A percentile compares a stretch with the other conserved stretches of the same genome.
Conservation (phyloP, 1,140 invertebrate species). For the Monochamus saltuarius region DNA sequence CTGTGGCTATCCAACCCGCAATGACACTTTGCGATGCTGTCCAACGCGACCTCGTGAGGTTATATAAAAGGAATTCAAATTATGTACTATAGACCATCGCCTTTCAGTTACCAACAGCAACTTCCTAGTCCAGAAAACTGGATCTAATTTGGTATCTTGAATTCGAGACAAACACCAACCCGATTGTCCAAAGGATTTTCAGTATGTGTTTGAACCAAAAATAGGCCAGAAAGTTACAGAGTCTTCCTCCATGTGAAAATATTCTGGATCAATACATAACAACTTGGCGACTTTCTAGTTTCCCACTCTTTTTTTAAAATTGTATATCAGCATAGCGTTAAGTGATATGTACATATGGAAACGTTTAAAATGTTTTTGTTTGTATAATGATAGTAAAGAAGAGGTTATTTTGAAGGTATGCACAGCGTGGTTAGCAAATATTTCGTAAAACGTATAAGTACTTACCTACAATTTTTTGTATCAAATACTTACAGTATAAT, state of each 20-base stretch:
- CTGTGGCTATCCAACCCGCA: constrained; percentile 38
- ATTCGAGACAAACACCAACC: constrained; percentile 37
- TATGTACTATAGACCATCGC: not conserved
- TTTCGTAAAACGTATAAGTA: too few species aligned
- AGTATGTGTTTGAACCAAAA: constrained; percentile 49
- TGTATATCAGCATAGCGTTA: too few species aligned
- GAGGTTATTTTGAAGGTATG: too few species aligned
- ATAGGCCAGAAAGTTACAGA: constrained; percentile 39
- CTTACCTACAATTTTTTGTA: too few species aligned
- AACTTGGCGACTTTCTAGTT: too few species aligned
- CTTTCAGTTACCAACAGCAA: too few species aligned
- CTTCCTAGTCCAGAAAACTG: constrained; percentile 9
- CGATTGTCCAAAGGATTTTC: constrained; percentile 38
- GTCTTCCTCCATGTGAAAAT: constrained; percentile 7
- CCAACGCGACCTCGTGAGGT: constrained; percentile 27
- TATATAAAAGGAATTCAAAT: constrained; percentile 25
- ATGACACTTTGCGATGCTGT: constrained; percentile 42
- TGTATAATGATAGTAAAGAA: too few species aligned
- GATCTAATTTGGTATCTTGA: constrained; percentile 1
- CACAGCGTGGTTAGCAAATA: too few species aligned
- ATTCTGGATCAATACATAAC: constrained; percentile 32
- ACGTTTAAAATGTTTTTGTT: too few species aligned
- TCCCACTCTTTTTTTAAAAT: too few species aligned
- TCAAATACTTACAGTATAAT: too few species aligned
- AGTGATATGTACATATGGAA: too few species aligned